These are phyloP conservation scores for Myodes glareolus DNA, from an alignment of 2,113 vertebrate species.

Conservation along the genomic window DNA sequence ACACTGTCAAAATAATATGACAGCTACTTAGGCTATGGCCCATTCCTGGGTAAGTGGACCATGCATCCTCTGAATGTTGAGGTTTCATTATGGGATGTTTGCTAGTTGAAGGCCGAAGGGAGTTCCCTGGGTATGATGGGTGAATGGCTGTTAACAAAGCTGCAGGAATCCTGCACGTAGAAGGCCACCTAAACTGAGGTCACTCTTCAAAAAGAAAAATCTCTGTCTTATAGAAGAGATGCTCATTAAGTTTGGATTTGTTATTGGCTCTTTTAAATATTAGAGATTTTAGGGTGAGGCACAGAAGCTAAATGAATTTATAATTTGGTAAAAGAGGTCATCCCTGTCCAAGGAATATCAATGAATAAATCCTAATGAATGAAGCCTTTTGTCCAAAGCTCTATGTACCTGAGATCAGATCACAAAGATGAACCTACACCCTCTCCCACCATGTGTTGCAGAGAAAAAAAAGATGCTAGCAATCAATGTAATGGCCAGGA, in stretches of 20 bases:
- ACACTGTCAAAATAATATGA: background rate
- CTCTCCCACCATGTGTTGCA: background rate
- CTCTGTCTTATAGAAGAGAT: background rate
- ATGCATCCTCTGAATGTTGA: accelerated
- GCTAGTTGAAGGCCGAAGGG: background rate
- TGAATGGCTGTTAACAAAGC: background rate
- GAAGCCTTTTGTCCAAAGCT: background rate
- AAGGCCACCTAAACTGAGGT: conserved; percentile 26
- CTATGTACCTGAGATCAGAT: accelerated
- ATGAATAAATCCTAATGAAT: background rate
- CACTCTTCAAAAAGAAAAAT: background rate
- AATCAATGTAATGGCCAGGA: background rate
- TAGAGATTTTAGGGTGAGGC: conserved; percentile 29
- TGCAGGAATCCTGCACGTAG: background rate
- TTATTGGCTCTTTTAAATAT: conserved; percentile 21
- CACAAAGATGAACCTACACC: background rate
- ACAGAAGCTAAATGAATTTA: conserved; percentile 44
- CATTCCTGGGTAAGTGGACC: background rate
- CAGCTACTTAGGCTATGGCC: background rate
- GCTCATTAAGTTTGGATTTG: conserved; percentile 38
- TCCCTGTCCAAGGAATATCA: background rate
- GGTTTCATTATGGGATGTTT: background rate
- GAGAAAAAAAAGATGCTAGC: background rate
- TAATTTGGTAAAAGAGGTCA: background rate
- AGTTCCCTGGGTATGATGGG: background rate